Conservation (phyloP, 2,113 vertebrate genomes). For the Madoqua kirkii region DNA sequence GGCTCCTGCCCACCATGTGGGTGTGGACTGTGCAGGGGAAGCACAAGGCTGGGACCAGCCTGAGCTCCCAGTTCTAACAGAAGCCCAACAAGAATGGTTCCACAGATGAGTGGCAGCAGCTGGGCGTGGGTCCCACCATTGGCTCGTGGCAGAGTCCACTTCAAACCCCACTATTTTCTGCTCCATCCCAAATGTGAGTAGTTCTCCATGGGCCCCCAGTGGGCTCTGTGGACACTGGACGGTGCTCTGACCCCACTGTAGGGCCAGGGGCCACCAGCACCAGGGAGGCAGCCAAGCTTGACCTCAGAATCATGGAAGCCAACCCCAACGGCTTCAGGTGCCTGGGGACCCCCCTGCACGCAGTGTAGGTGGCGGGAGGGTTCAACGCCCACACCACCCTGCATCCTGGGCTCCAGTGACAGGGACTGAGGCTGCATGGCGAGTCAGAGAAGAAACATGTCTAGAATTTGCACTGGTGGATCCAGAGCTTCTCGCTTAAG, state of each 20-base stretch:
- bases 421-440: not conserved
- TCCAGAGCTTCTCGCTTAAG: not conserved
- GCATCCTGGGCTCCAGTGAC: not conserved
- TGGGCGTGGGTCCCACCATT: not conserved
- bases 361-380: not conserved
- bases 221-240: not conserved
- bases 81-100: not conserved
- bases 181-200: not conserved
- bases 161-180: not conserved
- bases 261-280: not conserved
- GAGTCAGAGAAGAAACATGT: not conserved
- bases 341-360: not conserved
- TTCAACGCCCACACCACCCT: not conserved
- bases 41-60: not conserved
- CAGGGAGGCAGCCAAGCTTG: not conserved
- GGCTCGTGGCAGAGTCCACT: not conserved
- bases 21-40: not conserved
- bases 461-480: not conserved
- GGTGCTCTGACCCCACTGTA: not conserved
- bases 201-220: not conserved
- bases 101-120: not conserved
- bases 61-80: not conserved
- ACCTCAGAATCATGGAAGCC: not conserved
- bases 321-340: not conserved
- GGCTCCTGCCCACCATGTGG: not conserved